Evolutionary conservation across 2,113 vertebrate species (phyloP), one percentile per base, ranked within the genome.

Genomic region (Pipra filicauda): DNA sequence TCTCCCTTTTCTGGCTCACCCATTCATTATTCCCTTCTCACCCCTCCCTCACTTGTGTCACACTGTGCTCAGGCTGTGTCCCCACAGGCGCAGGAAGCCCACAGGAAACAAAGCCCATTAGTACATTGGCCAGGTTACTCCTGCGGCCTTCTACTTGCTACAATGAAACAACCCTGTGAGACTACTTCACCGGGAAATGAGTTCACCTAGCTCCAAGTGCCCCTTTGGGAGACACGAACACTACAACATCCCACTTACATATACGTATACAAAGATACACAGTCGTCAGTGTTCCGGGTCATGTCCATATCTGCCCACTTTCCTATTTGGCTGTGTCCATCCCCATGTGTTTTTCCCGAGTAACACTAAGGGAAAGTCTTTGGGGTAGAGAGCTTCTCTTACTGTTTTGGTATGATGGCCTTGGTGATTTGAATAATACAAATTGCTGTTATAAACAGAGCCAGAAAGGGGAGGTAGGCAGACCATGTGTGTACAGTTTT

Each of bases 221-320:
- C 9, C 12, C 9, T 28, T 24, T 0, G 2, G 31, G 44, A 44
- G 19, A 51, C 28, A 41, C 10, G 54, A 55, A 24, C 16, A 13
- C 28, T 59, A 1, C 10, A 51, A 31, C 6, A 15, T 54, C 5
- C 20, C 28, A 58, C 15, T 64, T 74, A 31, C 23, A 15, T 30
- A 5, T 4, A 28, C 2, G 1, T 15, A 35, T 22, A 21, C 28
- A 35, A 30, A 83, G n/a, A 31, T n/a, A 11, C 8, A 11, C 23
- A 41, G 52, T 18, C 84, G 19, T 62, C 57, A 33, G 26, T 33
- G 44, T 4, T 75, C 24, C 44, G 22, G 44, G 18, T n/a, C 22
- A 9, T 17, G 41, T 43, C 23, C 1, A 0, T 30, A 30, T 19
- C 5, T 24, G 12, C 31, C 39, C 44, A 7, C 33, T 62, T 72